Conservation (phyloP, 1,140 invertebrate genomes). For the Stenopsyche tienmushanensis region DNA sequence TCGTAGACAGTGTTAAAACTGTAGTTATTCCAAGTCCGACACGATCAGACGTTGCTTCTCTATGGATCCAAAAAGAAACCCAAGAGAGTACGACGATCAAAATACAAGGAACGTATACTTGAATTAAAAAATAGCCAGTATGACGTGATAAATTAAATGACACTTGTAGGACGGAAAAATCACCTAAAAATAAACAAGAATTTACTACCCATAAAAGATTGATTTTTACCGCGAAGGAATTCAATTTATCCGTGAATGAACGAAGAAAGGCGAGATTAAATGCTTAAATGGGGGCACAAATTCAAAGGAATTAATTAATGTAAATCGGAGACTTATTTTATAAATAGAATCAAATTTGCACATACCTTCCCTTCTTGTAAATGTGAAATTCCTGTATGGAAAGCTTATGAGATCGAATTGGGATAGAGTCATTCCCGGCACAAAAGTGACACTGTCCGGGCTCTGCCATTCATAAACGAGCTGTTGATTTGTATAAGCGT, state of each 20-base stretch:
- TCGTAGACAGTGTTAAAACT: conserved; percentile 87
- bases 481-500: conserved; percentile 88
- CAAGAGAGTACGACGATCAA: conserved; percentile 93
- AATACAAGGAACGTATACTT: conserved; percentile 93
- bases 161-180: conserved; percentile 87
- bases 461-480: conserved; percentile 89
- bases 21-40: conserved; percentile 82
- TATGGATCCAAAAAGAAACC: conserved; percentile 97
- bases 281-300: too few species aligned
- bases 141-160: conserved; percentile 90
- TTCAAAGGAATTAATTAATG: too few species aligned
- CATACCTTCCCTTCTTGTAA: conserved; percentile 71
- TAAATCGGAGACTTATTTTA: too few species aligned
- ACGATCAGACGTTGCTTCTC: conserved; percentile 80
- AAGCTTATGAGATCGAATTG: conserved; percentile 90
- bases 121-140: conserved; percentile 91
- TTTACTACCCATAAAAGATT: neutral
- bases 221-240: neutral
- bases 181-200: conserved; percentile 57
- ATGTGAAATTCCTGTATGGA: conserved; percentile 77
- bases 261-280: too few species aligned
- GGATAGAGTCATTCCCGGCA: conserved; percentile 85
- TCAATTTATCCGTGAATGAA: too few species aligned
- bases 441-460: conserved; percentile 78
- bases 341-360: neutral